Percentiles rank a stretch among this genome's conserved stretches.
Evolutionary conservation across 1,140 invertebrate genomes (phyloP).

Genomic region (Drosophila melanica): DNA sequence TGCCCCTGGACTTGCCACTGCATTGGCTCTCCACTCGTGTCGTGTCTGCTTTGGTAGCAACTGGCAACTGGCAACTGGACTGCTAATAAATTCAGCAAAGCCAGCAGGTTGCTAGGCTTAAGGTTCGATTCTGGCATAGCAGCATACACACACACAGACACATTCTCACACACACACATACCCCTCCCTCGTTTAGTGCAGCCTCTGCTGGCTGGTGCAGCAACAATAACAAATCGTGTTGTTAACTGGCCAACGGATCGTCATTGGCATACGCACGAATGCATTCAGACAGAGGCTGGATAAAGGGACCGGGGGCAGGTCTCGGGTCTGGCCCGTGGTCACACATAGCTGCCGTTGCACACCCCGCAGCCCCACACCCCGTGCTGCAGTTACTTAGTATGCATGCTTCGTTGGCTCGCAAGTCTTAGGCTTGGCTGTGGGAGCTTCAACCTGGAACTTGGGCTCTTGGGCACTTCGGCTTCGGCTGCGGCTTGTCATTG

Average conservation of each 20-base stretch:
- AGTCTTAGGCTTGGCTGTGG: conserved; percentile 43
- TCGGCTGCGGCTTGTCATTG: conserved; percentile 66
- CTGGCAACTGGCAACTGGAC: conserved; percentile 50
- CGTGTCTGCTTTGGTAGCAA: conserved; percentile 30
- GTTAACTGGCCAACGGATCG: conserved; percentile 73
- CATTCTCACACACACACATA: neutral
- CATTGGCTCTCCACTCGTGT: neutral
- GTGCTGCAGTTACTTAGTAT: conserved; percentile 64
- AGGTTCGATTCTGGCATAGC: conserved; percentile 47
- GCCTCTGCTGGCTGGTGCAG: neutral
- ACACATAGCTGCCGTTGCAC: conserved; percentile 53
- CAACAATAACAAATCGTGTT: conserved; percentile 81
- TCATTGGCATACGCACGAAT: conserved; percentile 79
- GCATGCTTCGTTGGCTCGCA: conserved; percentile 69
- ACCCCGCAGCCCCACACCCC: neutral
- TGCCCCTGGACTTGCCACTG: neutral
- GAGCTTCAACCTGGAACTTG: conserved; percentile 5
- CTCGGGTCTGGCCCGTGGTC: conserved; percentile 53
- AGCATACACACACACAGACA: neutral
- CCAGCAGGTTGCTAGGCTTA: conserved; percentile 80
- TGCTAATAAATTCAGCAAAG: conserved; percentile 81
- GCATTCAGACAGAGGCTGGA: conserved; percentile 37
- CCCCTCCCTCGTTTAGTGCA: neutral
- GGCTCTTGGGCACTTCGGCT: conserved; percentile 17
- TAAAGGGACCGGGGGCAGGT: conserved; percentile 1